Base-by-base conservation (phyloP, 1,140 invertebrate species). In the Orussus abietinus region DNA sequence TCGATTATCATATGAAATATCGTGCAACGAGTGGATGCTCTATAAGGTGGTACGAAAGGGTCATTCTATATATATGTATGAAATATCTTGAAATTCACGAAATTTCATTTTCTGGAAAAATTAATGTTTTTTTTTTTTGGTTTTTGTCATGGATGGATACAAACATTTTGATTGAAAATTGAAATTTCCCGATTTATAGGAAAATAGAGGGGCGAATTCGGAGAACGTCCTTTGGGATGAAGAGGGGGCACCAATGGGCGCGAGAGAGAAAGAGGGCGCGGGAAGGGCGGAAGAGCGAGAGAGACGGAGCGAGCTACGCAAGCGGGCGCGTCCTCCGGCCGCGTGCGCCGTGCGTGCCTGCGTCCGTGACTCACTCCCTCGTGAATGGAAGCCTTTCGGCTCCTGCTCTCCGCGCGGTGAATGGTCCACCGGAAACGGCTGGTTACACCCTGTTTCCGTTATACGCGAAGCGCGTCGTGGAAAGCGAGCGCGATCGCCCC, bases 361-460 rank as follows among this genome's bases (percentile, higher is more conserved):
- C 38, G 36, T 39, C 34, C 38, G 47, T 63, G 62, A 65, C 49
- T 65, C 62, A 65, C 59, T 49, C 50, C 50, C 55, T 63, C 57
- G 60, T 65, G 62, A 65, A 65, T 63, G 62, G 57, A 57, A 55
- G 53, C 51, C 59, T 62, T 50, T 59, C 52, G 55, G 61, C 56
- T 60, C 53, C 51, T 57, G 51, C 33, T 29, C 19, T 15, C 46
- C 38, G 20, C 26, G 35, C 51, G 57, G 60, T 62, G 59, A 63
- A 63, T 65, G 62, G 58, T 64, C 59, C 62, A 62, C 62, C 59
- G 59, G 61, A 63, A 62, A 63, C 62, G 57, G 47, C 55, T 64
- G 57, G 53, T 63, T 65, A 60, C 59, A 62, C 59, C 57, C 59
- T 49, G 58, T 62, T 62, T 62, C 62, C 62, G 61, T 59, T 59